These are phyloP conservation scores for Whitmania pigra DNA, from an alignment of 1,140 invertebrate genomes.

Conservation along the genomic window DNA sequence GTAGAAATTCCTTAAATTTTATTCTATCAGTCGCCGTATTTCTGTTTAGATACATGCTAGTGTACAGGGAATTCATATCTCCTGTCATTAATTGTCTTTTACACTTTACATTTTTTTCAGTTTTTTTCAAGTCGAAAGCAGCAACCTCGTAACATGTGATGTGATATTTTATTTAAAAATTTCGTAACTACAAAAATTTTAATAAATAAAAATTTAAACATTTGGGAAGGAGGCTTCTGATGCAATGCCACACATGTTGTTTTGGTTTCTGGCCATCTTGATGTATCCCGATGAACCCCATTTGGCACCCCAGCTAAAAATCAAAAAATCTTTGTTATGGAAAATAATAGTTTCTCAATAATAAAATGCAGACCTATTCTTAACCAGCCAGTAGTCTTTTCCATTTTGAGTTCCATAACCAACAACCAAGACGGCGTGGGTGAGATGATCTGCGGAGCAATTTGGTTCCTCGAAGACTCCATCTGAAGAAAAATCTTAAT, in stretches of 20 bases:
- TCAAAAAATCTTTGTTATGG: neutral
- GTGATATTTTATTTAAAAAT: too few species aligned
- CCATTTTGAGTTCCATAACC: conserved; percentile 49
- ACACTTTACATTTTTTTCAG: too few species aligned
- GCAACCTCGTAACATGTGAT: too few species aligned
- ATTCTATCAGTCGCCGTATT: too few species aligned
- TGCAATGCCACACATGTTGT: conserved; percentile 82
- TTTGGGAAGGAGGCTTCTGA: conserved; percentile 51
- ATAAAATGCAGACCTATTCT: conserved; percentile 36
- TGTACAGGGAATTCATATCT: too few species aligned
- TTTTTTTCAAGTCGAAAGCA: too few species aligned
- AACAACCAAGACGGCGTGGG: conserved; percentile 47
- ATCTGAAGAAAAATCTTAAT: too few species aligned
- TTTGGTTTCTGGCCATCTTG: conserved; percentile 73
- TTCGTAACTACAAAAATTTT: too few species aligned
- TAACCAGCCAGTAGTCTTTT: conserved; percentile 48
- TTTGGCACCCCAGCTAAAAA: conserved; percentile 23
- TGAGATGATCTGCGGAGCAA: conserved; percentile 24
- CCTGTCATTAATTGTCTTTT: too few species aligned
- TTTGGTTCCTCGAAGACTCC: too few species aligned
- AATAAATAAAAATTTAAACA: conserved; percentile 28
- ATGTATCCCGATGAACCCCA: conserved; percentile 67
- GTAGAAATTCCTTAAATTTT: too few species aligned
- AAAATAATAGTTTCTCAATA: neutral
- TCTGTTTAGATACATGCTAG: too few species aligned